Percentiles rank a stretch among this genome's conserved stretches.
Conservation (phyloP, 1,140 invertebrate genomes). For the Littorina saxatilis region DNA sequence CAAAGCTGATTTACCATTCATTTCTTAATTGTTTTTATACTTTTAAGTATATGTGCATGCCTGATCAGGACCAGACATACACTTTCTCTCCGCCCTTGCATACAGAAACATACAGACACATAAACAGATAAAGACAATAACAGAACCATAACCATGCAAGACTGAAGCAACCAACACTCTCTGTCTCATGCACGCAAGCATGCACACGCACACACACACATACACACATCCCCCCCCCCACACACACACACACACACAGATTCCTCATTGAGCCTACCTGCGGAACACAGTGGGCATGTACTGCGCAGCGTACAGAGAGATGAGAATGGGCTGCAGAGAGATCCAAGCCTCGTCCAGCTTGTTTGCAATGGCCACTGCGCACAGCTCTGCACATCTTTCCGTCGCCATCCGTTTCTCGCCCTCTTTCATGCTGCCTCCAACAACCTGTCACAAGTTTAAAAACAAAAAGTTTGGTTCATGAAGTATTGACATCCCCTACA, state of each 20-base stretch:
- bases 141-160: too few species aligned
- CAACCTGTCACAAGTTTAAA: slow-evolving; percentile 45
- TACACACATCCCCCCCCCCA: not conserved
- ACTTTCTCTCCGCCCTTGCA: too few species aligned
- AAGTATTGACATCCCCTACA: not conserved
- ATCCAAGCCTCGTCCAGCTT: slow-evolving; percentile 87
- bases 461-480: not conserved
- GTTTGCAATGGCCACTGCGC: slow-evolving; percentile 86
- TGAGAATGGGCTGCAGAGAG: slow-evolving; percentile 80
- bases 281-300: slow-evolving; percentile 79
- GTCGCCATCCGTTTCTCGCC: slow-evolving; percentile 79
- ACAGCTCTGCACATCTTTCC: slow-evolving; percentile 84
- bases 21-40: too few species aligned
- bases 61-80: too few species aligned
- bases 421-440: slow-evolving; percentile 46
- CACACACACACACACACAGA: not conserved
- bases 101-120: too few species aligned
- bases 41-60: too few species aligned
- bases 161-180: too few species aligned
- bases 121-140: too few species aligned
- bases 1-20: too few species aligned
- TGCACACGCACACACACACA: not conserved
- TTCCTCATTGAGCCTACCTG: slow-evolving; percentile 46
- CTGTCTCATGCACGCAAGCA: too few species aligned
- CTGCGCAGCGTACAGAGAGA: slow-evolving; percentile 80